Conservation (phyloP, 2,113 vertebrate species). For the Mungos mungo region DNA sequence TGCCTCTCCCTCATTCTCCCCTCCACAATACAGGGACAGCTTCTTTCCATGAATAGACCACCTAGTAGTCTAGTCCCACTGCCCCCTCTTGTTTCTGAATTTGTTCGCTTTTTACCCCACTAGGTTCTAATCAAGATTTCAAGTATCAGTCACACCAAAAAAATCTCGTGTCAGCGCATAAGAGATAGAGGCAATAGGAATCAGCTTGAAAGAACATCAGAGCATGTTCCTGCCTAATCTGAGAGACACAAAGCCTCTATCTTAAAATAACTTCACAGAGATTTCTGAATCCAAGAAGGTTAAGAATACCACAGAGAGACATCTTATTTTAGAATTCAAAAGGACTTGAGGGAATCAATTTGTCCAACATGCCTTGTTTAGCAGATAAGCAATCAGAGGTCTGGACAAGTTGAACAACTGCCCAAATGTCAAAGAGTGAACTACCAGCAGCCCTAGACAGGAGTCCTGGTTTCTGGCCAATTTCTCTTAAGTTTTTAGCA, state of each 20-base stretch:
- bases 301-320: constrained; percentile 15
- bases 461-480: background rate
- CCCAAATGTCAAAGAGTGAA: constrained; percentile 20
- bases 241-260: background rate
- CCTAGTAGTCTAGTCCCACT: background rate
- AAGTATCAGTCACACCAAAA: background rate
- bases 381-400: constrained; percentile 25
- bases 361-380: constrained; percentile 12
- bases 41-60: background rate
- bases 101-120: background rate
- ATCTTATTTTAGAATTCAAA: constrained; percentile 50
- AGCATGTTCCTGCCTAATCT: background rate
- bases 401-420: background rate
- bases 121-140: background rate
- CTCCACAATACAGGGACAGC: background rate
- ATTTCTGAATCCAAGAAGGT: constrained; percentile 12
- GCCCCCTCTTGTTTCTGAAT: background rate
- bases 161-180: background rate
- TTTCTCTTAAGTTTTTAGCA: constrained; percentile 9
- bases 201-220: background rate
- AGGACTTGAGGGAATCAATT: constrained; percentile 22
- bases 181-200: background rate
- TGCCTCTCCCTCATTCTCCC: background rate
- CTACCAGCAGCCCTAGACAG: background rate
- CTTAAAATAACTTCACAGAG: constrained; percentile 54